Evolutionary conservation across 2,797 vertebrate species (phyloP), one percentile per base, ranked within the genome.

Genomic region (Nyctalus aviator): DNA sequence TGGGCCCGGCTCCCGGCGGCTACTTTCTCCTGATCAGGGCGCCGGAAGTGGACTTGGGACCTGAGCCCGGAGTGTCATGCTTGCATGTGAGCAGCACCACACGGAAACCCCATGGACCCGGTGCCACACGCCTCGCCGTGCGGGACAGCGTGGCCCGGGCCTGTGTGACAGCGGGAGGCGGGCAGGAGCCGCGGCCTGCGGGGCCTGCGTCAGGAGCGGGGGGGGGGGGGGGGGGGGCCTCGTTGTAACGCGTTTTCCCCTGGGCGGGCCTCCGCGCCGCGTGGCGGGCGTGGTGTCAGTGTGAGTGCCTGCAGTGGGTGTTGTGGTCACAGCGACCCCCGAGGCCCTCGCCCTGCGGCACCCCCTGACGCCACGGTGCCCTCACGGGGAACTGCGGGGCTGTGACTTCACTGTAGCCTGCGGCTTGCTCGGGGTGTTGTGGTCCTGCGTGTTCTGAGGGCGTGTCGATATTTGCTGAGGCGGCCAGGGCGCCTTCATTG

Each of bases 391-490:
- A 69, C 37, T 59, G 66, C 86, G 94, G 89, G 62, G 83, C 92
- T 94, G 92, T 84, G 46, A 79, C 84, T 83, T 76, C 50, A 79
- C 85, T 92, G 86, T 95, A 92, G 90, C 62, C 95, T 89, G 53
- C 81, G 77, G 89, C 93, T 91, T 87, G 84, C 73, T 73, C 87
- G 85, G 84, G 82, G 79, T 84, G 90, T 86, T 97, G 91, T 91
- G 82, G 96, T 96, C 89, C 92, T 23, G 68, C 91, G n/a, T 96
- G 91, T 96, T 96, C 96, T 92, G 77, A 96, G 93, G 96, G 95
- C 93, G 93, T 76, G 69, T 94, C 94, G 96, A 93, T 90, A 84
- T 95, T 93, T 95, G 92, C 91, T 41, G 75, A 78, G 71, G 55
- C 90, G 81, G 84, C 93, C 95, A 78, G 91, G 90, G 75, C 82